Base-by-base conservation (phyloP, 2,888 invertebrate genomes). In the Allolobophora icterica region DNA sequence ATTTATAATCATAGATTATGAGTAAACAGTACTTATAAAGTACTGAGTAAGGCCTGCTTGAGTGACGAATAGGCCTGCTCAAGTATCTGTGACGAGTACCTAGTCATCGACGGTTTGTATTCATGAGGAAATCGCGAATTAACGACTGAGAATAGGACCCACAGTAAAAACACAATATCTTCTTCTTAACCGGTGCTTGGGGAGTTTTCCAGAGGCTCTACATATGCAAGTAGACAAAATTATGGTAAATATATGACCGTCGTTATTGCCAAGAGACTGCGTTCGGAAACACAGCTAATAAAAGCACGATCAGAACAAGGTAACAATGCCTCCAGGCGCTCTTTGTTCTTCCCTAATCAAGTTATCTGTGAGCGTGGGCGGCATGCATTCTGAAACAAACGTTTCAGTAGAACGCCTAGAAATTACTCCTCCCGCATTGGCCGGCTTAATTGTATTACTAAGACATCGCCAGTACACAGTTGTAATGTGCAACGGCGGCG, bases 191-290 rank as follows among this genome's bases (percentile, higher is more conserved):
- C 71, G 17, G 1, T n/a, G 30, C 8, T 71, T 71, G 6, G 24
- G 13, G n/a, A n/a, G 71, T 3, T 5, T 13, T 30, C 30, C 0
- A 71, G 11, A n/a, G 71, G n/a, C 71, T 4, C n/a, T n/a, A 71
- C n/a, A 71, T 71, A n/a, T n/a, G 8, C n/a, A n/a, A 6, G 71
- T 13, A 17, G 71, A 45, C 24, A n/a, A n/a, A n/a, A n/a, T n/a
- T 71, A n/a, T 71, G n/a, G 52, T 21, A 3, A n/a, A 30, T 30
- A 71, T 71, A 71, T n/a, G 71, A 5, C 4, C 71, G 71, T 71
- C 71, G n/a, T 71, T 71, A 71, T 71, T 71, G 30, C 71, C 71
- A 71, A 71, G n/a, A 71, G 71, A 71, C n/a, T 71, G 30, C 71
- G n/a, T n/a, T 71, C n/a, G n/a, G 71, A 71, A 52, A 71, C n/a